A percentile compares a stretch with the other conserved stretches of the same genome.
These are phyloP conservation scores for Microvelia longipes DNA, from an alignment of 1,140 invertebrate genomes.

Conservation along the genomic window DNA sequence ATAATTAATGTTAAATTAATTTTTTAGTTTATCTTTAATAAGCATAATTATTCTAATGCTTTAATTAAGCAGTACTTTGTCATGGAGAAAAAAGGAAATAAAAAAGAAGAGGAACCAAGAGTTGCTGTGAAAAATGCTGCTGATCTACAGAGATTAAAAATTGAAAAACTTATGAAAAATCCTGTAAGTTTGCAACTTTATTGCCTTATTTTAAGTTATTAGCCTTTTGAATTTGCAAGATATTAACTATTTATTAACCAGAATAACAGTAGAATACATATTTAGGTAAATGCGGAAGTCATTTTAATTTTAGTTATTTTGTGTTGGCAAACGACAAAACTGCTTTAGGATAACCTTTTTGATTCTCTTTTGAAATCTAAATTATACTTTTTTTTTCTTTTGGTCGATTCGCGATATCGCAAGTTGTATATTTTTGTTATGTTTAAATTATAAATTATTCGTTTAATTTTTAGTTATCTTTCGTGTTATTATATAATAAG, in stretches of 20 bases:
- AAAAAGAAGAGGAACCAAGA: background rate
- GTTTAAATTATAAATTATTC: background rate
- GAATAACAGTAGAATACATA: too few species aligned
- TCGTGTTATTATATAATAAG: background rate
- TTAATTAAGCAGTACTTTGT: background rate
- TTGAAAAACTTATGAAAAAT: conserved; percentile 1
- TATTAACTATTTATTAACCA: too few species aligned
- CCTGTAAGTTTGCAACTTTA: background rate
- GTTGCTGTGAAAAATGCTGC: background rate
- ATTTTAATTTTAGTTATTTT: background rate
- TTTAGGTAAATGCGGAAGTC: background rate
- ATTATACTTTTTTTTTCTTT: background rate
- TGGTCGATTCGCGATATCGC: background rate
- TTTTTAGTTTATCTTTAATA: too few species aligned
- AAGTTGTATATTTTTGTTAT: background rate
- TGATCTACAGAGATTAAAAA: background rate
- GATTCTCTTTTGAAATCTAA: background rate
- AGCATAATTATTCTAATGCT: too few species aligned
- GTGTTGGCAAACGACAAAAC: background rate
- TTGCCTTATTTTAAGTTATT: too few species aligned
- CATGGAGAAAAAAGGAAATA: background rate
- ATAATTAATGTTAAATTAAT: too few species aligned
- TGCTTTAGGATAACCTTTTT: background rate
- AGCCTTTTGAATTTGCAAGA: too few species aligned
- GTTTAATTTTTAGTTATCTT: background rate